Conservation (phyloP, 2,113 vertebrate species). For the Catharus bicknelli region DNA sequence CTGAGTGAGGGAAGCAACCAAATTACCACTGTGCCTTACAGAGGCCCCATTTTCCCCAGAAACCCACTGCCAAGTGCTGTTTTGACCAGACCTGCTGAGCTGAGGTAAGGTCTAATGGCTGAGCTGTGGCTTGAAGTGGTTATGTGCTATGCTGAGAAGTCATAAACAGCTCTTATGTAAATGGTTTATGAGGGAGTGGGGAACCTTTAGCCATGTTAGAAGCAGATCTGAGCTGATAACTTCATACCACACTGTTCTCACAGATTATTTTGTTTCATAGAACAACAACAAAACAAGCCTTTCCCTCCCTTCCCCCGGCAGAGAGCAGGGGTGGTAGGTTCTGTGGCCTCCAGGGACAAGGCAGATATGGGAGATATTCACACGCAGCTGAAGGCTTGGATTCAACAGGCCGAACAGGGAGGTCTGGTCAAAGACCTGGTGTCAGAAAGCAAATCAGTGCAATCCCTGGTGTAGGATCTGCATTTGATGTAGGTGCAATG, state of each 20-base stretch:
- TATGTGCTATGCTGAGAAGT: conserved; percentile 24
- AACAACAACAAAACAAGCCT: neutral
- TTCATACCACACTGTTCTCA: conserved; percentile 46
- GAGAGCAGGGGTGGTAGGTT: neutral
- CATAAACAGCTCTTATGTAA: conserved; percentile 62
- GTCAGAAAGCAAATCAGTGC: neutral
- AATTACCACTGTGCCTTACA: neutral
- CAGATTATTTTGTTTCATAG: conserved; percentile 33
- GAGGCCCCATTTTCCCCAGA: neutral
- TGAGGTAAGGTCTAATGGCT: conserved; percentile 3
- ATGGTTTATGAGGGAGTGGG: conserved; percentile 39
- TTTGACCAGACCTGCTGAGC: neutral
- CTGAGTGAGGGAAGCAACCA: neutral
- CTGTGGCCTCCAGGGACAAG: neutral
- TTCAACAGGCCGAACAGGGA: neutral
- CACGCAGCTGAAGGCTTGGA: neutral
- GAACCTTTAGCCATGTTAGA: conserved; percentile 25
- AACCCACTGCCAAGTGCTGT: neutral
- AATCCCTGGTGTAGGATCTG: neutral
- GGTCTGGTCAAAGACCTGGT: neutral
- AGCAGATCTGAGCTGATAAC: conserved; percentile 29
- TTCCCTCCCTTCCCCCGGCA: neutral
- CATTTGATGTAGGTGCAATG: neutral
- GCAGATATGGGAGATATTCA: neutral
- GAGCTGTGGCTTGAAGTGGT: conserved; percentile 27